A percentile compares a stretch with the other conserved stretches of the same genome.
Conservation (phyloP, 2,113 vertebrate genomes). For the Dicentrarchus labrax region DNA sequence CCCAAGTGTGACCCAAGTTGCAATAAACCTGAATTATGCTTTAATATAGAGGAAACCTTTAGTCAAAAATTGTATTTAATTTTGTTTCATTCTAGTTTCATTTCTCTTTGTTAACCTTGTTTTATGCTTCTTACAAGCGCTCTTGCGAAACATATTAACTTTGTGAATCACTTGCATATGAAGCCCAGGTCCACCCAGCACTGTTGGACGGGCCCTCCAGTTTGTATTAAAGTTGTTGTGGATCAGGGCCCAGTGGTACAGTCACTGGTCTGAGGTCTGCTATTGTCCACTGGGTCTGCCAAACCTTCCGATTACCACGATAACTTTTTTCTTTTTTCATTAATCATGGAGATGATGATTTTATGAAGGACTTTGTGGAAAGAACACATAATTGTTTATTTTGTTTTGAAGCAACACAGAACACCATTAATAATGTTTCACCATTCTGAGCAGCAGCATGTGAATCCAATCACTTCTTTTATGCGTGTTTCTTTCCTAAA, state of each 20-base stretch:
- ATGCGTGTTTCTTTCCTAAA: neutral
- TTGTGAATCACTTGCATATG: conserved; percentile 35
- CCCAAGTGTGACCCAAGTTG: neutral
- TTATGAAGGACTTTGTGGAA: conserved; percentile 36
- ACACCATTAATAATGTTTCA: neutral
- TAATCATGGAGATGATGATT: conserved; percentile 20
- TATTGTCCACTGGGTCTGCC: conserved; percentile 41
- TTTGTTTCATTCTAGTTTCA: neutral
- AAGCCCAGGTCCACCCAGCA: conserved; percentile 21
- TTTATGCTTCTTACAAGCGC: neutral
- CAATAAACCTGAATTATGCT: neutral
- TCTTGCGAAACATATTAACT: conserved; percentile 26
- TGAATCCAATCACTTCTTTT: conserved; percentile 35
- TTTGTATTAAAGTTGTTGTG: conserved; percentile 30
- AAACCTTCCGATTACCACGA: conserved; percentile 38
- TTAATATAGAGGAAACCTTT: neutral
- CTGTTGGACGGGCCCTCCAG: conserved; percentile 7
- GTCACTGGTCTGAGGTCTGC: conserved; percentile 44
- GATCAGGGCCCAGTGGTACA: neutral
- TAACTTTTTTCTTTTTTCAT: conserved; percentile 30
- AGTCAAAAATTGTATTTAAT: neutral
- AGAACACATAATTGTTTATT: conserved; percentile 44
- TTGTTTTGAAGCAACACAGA: conserved; percentile 7
- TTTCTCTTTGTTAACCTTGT: conserved; percentile 2
- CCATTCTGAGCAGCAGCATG: conserved; percentile 6